Conservation (phyloP, 2,888 invertebrate genomes). For the Drosophila stalkeri region DNA sequence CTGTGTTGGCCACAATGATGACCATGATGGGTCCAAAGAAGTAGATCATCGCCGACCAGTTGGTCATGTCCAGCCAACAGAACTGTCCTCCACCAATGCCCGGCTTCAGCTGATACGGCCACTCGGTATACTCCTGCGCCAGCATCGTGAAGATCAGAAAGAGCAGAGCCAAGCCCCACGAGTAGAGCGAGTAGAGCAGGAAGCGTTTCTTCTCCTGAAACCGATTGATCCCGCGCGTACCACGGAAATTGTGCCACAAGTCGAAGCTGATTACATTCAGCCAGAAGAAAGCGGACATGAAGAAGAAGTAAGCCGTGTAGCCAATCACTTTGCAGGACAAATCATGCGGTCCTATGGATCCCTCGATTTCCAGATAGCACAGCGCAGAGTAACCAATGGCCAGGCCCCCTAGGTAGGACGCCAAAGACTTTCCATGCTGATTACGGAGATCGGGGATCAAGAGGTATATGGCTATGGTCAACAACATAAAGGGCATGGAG, state of each 20-base stretch:
- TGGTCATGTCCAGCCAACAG: conserved; percentile 87
- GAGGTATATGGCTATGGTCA: conserved; percentile 90
- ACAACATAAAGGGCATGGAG: conserved; percentile 90
- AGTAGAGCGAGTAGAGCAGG: conserved; percentile 82
- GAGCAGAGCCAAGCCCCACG: conserved; percentile 82
- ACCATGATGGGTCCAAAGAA: conserved; percentile 82
- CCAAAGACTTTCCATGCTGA: conserved; percentile 91
- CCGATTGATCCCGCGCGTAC: conserved; percentile 79
- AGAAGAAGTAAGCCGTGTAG: conserved; percentile 90
- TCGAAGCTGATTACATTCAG: conserved; percentile 95
- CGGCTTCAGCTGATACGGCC: conserved; percentile 84
- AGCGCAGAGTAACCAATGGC: conserved; percentile 88
- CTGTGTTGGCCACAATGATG: conserved; percentile 81
- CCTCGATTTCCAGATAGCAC: conserved; percentile 72
- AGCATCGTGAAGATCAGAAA: conserved; percentile 74
- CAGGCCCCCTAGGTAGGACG: conserved; percentile 90
- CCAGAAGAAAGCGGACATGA: conserved; percentile 94
- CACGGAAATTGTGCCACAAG: conserved; percentile 89
- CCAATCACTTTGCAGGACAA: conserved; percentile 81
- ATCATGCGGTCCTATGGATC: conserved; percentile 43
- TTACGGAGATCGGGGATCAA: conserved; percentile 90
- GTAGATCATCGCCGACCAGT: conserved; percentile 83
- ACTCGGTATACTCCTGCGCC: conserved; percentile 77
- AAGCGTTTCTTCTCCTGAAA: conserved; percentile 83
- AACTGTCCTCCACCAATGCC: conserved; percentile 86